phyloP scores from a whole-genome alignment of 92 coral and sea anemone genomes.

The Epizoanthus scotinus region DNA sequence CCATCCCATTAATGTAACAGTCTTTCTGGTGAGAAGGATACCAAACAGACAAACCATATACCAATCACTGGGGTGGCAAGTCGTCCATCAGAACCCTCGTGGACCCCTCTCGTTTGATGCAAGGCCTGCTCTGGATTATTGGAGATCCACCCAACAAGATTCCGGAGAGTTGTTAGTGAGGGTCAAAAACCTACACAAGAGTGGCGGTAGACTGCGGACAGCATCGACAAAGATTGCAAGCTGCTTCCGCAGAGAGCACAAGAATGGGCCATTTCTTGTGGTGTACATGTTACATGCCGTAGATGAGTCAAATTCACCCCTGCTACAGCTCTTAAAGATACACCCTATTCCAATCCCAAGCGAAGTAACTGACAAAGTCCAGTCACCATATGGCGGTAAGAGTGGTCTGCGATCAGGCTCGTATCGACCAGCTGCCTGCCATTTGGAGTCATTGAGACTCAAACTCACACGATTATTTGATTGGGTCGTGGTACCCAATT shows the following conservation, averaged over 20 bases:
- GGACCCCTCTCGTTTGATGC: neutral
- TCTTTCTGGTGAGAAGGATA: neutral
- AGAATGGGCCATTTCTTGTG: conserved; percentile 2
- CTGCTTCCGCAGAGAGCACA: neutral
- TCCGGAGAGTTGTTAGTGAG: neutral
- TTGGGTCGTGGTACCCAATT: neutral
- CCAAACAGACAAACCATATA: neutral
- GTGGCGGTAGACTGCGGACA: neutral
- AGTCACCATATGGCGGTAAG: too few species aligned
- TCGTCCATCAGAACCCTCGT: neutral
- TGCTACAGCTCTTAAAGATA: conserved; percentile 6
- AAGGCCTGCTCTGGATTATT: neutral
- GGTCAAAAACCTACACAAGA: neutral
- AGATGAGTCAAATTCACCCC: neutral
- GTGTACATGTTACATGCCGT: neutral
- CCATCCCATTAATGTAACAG: neutral
- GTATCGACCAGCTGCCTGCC: neutral
- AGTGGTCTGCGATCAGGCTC: conserved; percentile 5
- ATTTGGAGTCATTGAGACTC: neutral
- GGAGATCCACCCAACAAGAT: neutral
- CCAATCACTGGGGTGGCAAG: conserved; percentile 17
- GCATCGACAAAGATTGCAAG: neutral
- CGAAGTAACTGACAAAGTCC: neutral
- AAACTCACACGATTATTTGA: neutral
- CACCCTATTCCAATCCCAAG: neutral